Percentiles rank a stretch among this genome's conserved stretches.
phyloP scores from a whole-genome alignment of 2,888 invertebrate genomes.

The Sinohyriopsis cumingii region DNA sequence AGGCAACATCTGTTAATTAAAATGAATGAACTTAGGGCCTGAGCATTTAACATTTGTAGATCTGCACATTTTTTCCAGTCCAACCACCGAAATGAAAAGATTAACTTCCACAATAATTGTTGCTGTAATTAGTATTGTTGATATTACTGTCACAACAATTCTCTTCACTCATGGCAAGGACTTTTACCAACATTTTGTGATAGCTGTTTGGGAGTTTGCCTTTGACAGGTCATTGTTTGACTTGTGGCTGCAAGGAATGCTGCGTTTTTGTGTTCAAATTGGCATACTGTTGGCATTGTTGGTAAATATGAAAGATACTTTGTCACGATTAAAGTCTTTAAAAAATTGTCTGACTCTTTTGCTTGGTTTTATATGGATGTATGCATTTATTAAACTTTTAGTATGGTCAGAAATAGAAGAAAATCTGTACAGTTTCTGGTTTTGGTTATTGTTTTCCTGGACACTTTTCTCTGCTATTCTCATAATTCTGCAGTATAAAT shows the following conservation, averaged over 20 bases:
- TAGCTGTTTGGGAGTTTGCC: conserved; percentile 26
- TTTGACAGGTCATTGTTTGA: conserved; percentile 48
- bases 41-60: no score
- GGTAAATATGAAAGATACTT: conserved; percentile 25
- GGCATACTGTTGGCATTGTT: conserved; percentile 41
- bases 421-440: conserved; percentile 39
- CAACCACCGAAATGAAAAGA: conserved; percentile 16
- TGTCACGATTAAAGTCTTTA: conserved; percentile 28
- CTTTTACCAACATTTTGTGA: conserved; percentile 29
- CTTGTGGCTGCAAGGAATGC: conserved; percentile 45
- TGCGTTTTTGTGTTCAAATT: conserved; percentile 37
- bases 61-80: no score
- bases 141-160: conserved; percentile 33
- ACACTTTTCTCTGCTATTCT: conserved; percentile 32
- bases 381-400: conserved; percentile 48
- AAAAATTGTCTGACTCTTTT: conserved; percentile 16
- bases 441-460: conserved; percentile 52
- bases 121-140: conserved; percentile 2
- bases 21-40: no score
- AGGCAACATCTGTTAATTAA: no score
- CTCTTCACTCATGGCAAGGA: conserved; percentile 44
- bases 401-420: conserved; percentile 39
- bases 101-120: neutral
- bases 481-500: conserved; percentile 33
- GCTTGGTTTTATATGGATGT: conserved; percentile 33